These are phyloP conservation scores for Heliothis virescens DNA, from an alignment of 1,140 invertebrate genomes.

Conservation along the genomic window DNA sequence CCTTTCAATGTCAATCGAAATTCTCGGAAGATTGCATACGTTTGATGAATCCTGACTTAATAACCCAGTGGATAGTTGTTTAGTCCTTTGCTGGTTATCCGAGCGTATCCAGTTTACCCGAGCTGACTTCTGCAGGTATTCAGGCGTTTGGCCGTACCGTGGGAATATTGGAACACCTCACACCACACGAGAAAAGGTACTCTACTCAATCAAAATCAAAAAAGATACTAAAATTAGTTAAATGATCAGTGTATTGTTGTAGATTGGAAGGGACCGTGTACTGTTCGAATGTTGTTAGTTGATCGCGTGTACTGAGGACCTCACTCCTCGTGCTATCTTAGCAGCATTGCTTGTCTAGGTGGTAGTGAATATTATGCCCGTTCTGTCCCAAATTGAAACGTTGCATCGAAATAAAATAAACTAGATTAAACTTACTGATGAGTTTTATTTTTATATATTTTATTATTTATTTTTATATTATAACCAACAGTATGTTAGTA, in stretches of 20 bases:
- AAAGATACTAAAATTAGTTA: not conserved
- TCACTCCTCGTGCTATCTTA: not conserved
- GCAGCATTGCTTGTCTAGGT: constrained; percentile 1
- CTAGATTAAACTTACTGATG: not conserved
- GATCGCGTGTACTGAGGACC: not conserved
- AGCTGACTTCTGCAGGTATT: too few relatives aligned
- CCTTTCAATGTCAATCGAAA: not conserved
- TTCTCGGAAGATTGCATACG: not conserved
- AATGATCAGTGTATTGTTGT: not conserved
- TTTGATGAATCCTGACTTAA: too few relatives aligned
- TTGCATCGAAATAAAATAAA: constrained; percentile 8
- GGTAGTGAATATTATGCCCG: not conserved
- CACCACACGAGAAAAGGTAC: too few relatives aligned
- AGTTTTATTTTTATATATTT: not conserved
- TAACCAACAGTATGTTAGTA: too few relatives aligned
- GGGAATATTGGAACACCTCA: too few relatives aligned
- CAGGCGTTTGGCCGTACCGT: too few relatives aligned
- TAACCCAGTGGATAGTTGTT: too few relatives aligned
- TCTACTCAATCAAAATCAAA: not conserved
- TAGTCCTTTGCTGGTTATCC: too few relatives aligned
- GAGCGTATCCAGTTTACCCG: too few relatives aligned
- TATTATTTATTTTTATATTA: too few relatives aligned
- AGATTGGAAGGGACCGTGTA: not conserved
- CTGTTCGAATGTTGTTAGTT: constrained; percentile 1
- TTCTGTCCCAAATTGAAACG: constrained; percentile 30